These are phyloP conservation scores for Epinephelus cyanopodus DNA, from an alignment of 2,113 vertebrate species.

Conservation along the genomic window DNA sequence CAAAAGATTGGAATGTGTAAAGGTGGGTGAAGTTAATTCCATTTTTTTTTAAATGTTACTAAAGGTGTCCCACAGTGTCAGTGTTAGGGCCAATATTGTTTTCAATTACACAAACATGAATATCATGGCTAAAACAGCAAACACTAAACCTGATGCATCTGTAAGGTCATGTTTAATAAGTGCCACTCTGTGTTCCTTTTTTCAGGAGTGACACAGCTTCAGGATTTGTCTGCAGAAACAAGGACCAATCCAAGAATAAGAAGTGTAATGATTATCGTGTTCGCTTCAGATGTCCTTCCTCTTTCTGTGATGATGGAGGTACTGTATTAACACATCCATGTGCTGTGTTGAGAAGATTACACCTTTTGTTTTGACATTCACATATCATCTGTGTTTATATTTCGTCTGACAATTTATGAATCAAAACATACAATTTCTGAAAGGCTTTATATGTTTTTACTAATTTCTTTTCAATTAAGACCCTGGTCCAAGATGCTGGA, in stretches of 20 bases:
- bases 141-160: too few relatives aligned
- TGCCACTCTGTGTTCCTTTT: not conserved
- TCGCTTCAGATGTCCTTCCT: constrained; percentile 59
- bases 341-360: not conserved
- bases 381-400: not conserved
- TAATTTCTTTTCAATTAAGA: not conserved
- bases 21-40: too few relatives aligned
- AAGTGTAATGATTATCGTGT: constrained; percentile 61
- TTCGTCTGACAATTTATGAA: not conserved
- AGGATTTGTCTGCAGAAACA: constrained; percentile 62
- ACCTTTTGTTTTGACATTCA: not conserved
- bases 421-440: not conserved
- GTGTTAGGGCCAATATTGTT: too few relatives aligned
- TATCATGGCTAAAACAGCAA: too few relatives aligned
- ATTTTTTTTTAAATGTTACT: too few relatives aligned
- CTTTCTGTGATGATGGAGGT: constrained; percentile 43
- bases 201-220: constrained; percentile 23
- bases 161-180: too few relatives aligned
- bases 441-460: not conserved
- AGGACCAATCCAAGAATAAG: not conserved
- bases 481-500: constrained; percentile 51
- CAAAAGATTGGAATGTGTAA: too few relatives aligned
- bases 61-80: too few relatives aligned
- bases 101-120: too few relatives aligned
- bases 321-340: not conserved